Evolutionary conservation across 2,113 vertebrate genomes (phyloP), one percentile per base, ranked within the genome.

Genomic region (Chaetorhynchus papuensis): DNA sequence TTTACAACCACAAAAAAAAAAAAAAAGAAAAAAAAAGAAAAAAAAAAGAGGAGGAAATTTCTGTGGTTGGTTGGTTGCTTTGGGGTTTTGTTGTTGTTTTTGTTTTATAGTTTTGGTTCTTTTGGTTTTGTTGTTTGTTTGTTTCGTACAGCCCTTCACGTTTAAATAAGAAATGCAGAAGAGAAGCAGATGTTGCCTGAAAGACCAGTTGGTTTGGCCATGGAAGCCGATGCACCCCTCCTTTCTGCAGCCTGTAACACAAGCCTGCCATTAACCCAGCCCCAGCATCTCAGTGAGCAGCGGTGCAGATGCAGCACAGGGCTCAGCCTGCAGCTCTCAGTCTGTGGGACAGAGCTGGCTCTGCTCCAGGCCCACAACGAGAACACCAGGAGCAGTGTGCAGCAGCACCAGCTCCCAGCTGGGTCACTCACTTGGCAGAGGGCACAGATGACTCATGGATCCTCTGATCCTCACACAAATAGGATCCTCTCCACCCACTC

Each of bases 291-390:
- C 12, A 7, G 42, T 13, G 26, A 61, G 9, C 3, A 49, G 35
- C 0, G 0, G 28, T 3, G 35, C 56, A 57, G 26, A 42, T 1
- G 8, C 50, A 56, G 19, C 20, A 6, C 23, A 28, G 47, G 3
- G 39, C 19, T 28, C 57, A 39, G 77, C 35, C 41, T 1, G 0
- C 49, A 19, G 84, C 65, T 64, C 31, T 23, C 44, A 0, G 5
- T 6, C 63, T 21, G 22, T 27, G 47, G 57, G 47, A 17, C 82
- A 15, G 31, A 39, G 11, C 59, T n/a, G 16, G 0, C 28, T 10
- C 65, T 23, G 11, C 63, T 30, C 56, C 77, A 31, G 60, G 33
- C 45, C 45, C 47, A 11, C 21, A 50, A 23, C 0, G 0, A 76
- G 10, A 24, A 49, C 41, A 26, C 4, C 28, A n/a, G 23, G 8